Evolutionary conservation across 2,888 invertebrate genomes (phyloP).

Genomic region (Diarsia brunnea): DNA sequence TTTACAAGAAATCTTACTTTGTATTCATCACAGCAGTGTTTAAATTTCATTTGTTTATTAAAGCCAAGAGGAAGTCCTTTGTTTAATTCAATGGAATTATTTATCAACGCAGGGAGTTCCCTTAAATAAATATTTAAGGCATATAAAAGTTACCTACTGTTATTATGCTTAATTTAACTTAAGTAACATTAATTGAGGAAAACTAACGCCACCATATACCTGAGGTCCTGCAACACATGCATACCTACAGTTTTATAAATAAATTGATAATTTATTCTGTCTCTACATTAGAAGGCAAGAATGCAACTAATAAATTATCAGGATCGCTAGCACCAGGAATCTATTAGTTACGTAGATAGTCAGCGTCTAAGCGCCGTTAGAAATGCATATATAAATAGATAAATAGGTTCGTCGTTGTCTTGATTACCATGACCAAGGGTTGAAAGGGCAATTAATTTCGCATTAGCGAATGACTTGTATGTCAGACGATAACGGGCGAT

Average conservation of each 20-base stretch:
- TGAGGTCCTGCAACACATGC: not conserved
- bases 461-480: slow-evolving; percentile 44
- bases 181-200: slow-evolving; percentile 41
- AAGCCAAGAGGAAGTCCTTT: too few species aligned
- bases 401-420: slow-evolving; percentile 32
- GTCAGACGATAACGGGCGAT: slow-evolving; percentile 21
- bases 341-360: slow-evolving; percentile 6
- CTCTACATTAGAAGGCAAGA: slow-evolving; percentile 16
- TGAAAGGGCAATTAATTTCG: slow-evolving; percentile 52
- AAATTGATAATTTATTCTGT: slow-evolving; percentile 21
- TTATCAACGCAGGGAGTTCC: slow-evolving; percentile 38
- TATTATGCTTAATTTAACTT: not conserved
- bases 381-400: slow-evolving; percentile 11
- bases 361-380: slow-evolving; percentile 25
- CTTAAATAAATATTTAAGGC: not conserved
- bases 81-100: too few species aligned
- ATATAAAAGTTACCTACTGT: not conserved
- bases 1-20: not conserved
- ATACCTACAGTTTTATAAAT: slow-evolving; percentile 21
- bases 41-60: too few species aligned
- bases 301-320: slow-evolving; percentile 25
- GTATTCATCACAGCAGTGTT: not conserved
- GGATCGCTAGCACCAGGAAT: slow-evolving; percentile 12
- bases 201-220: slow-evolving; percentile 22
- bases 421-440: slow-evolving; percentile 25